phyloP scores from a whole-genome alignment of 92 coral and sea anemone species.

The Bergia puertoricense region DNA sequence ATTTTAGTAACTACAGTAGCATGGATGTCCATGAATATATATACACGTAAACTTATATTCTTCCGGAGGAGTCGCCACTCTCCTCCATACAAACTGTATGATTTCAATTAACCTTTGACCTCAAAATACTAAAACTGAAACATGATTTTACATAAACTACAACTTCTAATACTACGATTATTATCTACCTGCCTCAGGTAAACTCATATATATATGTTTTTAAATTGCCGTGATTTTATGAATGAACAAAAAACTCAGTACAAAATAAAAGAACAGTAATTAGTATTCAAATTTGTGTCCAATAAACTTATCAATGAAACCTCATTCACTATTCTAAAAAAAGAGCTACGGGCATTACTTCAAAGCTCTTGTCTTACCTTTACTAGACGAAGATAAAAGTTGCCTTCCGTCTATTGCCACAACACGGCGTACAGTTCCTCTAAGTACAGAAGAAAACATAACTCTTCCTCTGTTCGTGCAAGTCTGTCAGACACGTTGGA shows the following conservation, averaged over 20 bases:
- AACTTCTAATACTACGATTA: not conserved
- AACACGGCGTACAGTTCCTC: conserved; percentile 69
- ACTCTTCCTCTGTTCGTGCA: conserved; percentile 32
- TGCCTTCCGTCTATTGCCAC: conserved; percentile 62
- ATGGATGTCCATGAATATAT: no score
- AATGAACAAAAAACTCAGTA: not conserved
- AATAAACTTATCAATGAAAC: not conserved
- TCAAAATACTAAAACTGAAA: not conserved
- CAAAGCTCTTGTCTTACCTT: conserved; percentile 47
- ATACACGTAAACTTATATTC: no score
- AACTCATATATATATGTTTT: not conserved
- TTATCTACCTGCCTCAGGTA: not conserved
- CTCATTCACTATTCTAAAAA: not conserved
- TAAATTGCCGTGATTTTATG: not conserved
- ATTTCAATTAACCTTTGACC: conserved; percentile 1
- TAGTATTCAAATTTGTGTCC: not conserved
- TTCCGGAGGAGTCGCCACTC: no score
- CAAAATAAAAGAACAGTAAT: not conserved
- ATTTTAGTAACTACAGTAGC: no score
- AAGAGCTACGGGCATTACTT: not conserved
- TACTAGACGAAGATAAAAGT: conserved; percentile 55
- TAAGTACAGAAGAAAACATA: conserved; percentile 81
- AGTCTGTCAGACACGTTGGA: conserved; percentile 46
- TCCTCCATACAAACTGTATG: not conserved
- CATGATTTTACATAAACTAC: not conserved